Percentiles rank a stretch among this genome's conserved stretches.
These are phyloP conservation scores for Diarsia dahlii DNA, from an alignment of 2,888 invertebrate genomes.

Conservation along the genomic window DNA sequence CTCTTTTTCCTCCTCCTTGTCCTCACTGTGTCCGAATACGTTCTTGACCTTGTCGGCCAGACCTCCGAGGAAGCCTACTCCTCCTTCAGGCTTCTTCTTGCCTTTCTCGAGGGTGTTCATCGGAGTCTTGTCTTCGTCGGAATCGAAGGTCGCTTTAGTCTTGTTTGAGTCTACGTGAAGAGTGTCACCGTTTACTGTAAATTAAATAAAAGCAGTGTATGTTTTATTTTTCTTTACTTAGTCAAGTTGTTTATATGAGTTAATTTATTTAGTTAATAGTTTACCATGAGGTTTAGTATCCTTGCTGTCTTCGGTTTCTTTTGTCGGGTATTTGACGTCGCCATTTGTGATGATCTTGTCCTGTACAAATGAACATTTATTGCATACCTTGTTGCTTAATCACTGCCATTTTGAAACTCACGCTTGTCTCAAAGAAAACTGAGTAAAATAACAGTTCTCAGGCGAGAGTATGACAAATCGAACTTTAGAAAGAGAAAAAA, in stretches of 20 bases:
- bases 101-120: slow-evolving; percentile 90
- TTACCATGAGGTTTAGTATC: slow-evolving; percentile 83
- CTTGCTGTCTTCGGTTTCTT: slow-evolving; percentile 74
- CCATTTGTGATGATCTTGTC: slow-evolving; percentile 86
- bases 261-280: not conserved
- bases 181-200: slow-evolving; percentile 86
- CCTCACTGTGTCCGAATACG: slow-evolving; percentile 85
- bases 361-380: slow-evolving; percentile 64
- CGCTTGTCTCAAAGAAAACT: not conserved
- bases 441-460: not conserved
- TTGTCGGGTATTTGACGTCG: slow-evolving; percentile 81
- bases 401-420: not conserved
- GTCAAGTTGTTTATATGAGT: not conserved
- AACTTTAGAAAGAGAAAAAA: not conserved
- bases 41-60: slow-evolving; percentile 85
- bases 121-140: slow-evolving; percentile 90
- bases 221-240: not conserved
- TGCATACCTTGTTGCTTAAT: not conserved
- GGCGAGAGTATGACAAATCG: not conserved
- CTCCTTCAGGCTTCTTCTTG: slow-evolving; percentile 85
- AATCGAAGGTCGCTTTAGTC: slow-evolving; percentile 89
- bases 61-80: slow-evolving; percentile 82
- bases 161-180: slow-evolving; percentile 86
- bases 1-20: slow-evolving; percentile 81
- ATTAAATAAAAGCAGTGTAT: slow-evolving; percentile 7